phyloP scores from a whole-genome alignment of 2,113 vertebrate genomes.

The Lamprotornis superbus region DNA sequence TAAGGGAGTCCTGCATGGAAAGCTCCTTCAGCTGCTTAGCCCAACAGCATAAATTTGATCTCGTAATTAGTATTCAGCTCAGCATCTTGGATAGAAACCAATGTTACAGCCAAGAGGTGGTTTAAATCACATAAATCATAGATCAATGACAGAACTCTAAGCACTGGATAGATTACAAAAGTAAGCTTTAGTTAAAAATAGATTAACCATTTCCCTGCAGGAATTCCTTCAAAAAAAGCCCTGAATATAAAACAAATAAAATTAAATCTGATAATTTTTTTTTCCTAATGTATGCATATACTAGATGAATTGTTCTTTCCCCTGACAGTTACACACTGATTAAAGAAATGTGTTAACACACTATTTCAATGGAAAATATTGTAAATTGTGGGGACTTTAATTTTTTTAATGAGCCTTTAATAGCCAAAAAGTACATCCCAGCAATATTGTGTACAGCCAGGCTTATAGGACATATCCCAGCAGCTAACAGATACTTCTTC shows the following conservation, averaged over 20 bases:
- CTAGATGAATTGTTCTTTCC: slow-evolving; percentile 60
- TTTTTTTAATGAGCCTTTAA: slow-evolving; percentile 62
- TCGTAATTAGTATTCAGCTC: slow-evolving; percentile 88
- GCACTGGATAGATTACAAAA: slow-evolving; percentile 85
- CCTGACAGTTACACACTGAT: slow-evolving; percentile 43
- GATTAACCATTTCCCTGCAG: slow-evolving; percentile 82
- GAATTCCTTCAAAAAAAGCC: slow-evolving; percentile 56
- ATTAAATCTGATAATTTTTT: slow-evolving; percentile 66
- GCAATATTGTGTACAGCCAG: background rate
- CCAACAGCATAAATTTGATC: slow-evolving; percentile 86
- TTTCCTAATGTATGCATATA: slow-evolving; percentile 57
- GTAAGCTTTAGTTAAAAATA: slow-evolving; percentile 87
- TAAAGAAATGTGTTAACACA: slow-evolving; percentile 65
- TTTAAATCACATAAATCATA: slow-evolving; percentile 88
- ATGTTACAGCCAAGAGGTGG: slow-evolving; percentile 83
- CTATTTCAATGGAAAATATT: slow-evolving; percentile 66
- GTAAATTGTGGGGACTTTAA: slow-evolving; percentile 43
- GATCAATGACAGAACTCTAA: slow-evolving; percentile 86
- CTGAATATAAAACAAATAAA: slow-evolving; percentile 72
- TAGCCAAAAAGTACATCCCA: background rate
- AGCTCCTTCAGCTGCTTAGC: slow-evolving; percentile 78
- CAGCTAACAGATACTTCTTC: background rate
- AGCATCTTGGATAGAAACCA: slow-evolving; percentile 83
- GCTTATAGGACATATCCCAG: background rate
- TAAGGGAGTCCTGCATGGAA: slow-evolving; percentile 69